Percentiles rank a stretch among this genome's conserved stretches.
Conservation (phyloP, 2,113 vertebrate genomes). For the Myotis yumanensis region DNA sequence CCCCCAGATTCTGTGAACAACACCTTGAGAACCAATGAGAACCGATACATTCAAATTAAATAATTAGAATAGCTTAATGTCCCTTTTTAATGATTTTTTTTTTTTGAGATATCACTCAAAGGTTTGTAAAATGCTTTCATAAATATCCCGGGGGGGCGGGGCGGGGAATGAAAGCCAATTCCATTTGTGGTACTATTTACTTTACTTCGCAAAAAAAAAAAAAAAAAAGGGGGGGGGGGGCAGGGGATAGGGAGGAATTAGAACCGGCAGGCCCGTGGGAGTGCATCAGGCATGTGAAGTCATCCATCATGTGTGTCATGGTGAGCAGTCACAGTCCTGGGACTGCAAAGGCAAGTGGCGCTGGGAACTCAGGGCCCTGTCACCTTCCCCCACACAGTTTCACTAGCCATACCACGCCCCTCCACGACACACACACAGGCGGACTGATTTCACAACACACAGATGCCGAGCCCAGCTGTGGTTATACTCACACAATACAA, state of each 20-base stretch:
- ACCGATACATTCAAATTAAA: background rate
- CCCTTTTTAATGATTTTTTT: conserved; percentile 29
- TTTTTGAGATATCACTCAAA: conserved; percentile 37
- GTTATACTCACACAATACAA: background rate
- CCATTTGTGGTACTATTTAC: conserved; percentile 63
- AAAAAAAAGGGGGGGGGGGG: no score
- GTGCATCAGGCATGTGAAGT: conserved; percentile 26
- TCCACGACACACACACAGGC: background rate
- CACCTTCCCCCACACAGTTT: background rate
- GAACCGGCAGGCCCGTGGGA: conserved; percentile 49
- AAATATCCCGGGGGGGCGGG: background rate
- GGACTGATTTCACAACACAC: background rate
- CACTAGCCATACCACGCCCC: background rate
- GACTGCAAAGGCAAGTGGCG: conserved; percentile 19
- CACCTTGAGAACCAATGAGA: background rate
- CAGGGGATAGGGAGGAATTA: background rate
- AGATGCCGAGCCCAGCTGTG: background rate
- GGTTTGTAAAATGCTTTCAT: conserved; percentile 51
- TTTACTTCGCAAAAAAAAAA: conserved; percentile 57
- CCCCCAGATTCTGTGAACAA: background rate
- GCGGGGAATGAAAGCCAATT: background rate
- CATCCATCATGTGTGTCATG: conserved; percentile 58
- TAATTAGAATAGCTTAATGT: conserved; percentile 15
- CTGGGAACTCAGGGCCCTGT: conserved; percentile 56
- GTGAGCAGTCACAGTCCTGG: conserved; percentile 28